These are phyloP conservation scores for Meleagris gallopavo DNA, from an alignment of 2,113 vertebrate genomes.

Conservation along the genomic window DNA sequence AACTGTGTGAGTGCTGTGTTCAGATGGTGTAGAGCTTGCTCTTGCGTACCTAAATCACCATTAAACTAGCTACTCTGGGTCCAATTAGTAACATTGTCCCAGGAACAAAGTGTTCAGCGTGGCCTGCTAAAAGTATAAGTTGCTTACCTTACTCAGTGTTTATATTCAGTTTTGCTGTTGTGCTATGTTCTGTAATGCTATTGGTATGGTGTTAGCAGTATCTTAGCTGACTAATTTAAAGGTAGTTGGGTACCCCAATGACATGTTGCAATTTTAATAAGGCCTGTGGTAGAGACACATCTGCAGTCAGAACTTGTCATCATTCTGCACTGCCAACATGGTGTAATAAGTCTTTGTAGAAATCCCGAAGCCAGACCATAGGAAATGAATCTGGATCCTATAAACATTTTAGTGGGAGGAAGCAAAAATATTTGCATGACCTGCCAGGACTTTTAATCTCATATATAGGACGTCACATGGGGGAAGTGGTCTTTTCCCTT, in stretches of 20 bases:
- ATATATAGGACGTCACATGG: background rate
- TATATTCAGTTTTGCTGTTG: background rate
- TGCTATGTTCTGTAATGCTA: background rate
- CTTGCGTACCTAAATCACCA: background rate
- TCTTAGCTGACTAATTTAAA: background rate
- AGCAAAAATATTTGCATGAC: constrained; percentile 14
- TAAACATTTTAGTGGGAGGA: constrained; percentile 17
- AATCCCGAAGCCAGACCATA: background rate
- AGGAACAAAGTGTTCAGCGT: background rate
- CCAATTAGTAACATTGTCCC: background rate
- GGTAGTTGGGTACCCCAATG: background rate
- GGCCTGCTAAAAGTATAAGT: background rate
- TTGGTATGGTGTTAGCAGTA: background rate
- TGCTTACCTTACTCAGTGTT: background rate
- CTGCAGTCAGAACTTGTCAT: constrained; percentile 16
- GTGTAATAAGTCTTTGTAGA: background rate
- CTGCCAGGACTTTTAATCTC: constrained; percentile 18
- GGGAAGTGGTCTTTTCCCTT: constrained; percentile 17
- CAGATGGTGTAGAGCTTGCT: background rate
- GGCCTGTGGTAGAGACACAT: background rate
- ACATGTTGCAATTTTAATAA: constrained; percentile 4
- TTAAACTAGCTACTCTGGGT: background rate
- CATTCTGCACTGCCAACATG: background rate
- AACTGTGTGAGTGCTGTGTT: background rate
- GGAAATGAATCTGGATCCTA: constrained; percentile 32